phyloP scores from a whole-genome alignment of 2,888 invertebrate genomes.

The Clivina fossor region DNA sequence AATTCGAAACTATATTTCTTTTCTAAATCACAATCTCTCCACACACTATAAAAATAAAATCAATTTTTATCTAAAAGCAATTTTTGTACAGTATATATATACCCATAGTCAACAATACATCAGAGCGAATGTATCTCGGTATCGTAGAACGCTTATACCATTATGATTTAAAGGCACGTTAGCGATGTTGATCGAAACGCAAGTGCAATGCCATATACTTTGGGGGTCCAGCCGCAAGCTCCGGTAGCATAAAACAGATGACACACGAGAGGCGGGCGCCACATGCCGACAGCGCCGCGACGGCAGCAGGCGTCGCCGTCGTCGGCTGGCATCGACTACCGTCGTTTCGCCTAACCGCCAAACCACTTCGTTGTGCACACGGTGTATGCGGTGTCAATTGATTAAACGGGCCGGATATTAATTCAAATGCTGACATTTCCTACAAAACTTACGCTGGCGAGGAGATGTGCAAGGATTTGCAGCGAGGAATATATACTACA shows the following conservation, averaged over 20 bases:
- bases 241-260: constrained; percentile 6
- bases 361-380: neutral
- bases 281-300: neutral
- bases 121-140: too few relatives aligned
- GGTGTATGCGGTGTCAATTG: constrained; percentile 12
- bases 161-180: too few relatives aligned
- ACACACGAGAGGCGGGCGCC: neutral
- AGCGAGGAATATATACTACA: too few relatives aligned
- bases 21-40: too few relatives aligned
- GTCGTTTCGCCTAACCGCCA: neutral
- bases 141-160: too few relatives aligned
- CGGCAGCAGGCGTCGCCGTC: neutral
- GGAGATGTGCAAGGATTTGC: too few relatives aligned
- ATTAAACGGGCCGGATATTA: constrained; percentile 22
- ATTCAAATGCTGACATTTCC: constrained; percentile 21
- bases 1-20: too few relatives aligned
- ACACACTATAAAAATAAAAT: too few relatives aligned
- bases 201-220: neutral
- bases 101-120: too few relatives aligned
- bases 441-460: constrained; percentile 5
- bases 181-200: neutral
- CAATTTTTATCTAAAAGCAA: too few relatives aligned
- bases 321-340: neutral
- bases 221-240: neutral
- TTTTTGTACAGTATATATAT: too few relatives aligned